Evolutionary conservation across 2,113 vertebrate species (phyloP).

Genomic region (Triplophysa tibetana): DNA sequence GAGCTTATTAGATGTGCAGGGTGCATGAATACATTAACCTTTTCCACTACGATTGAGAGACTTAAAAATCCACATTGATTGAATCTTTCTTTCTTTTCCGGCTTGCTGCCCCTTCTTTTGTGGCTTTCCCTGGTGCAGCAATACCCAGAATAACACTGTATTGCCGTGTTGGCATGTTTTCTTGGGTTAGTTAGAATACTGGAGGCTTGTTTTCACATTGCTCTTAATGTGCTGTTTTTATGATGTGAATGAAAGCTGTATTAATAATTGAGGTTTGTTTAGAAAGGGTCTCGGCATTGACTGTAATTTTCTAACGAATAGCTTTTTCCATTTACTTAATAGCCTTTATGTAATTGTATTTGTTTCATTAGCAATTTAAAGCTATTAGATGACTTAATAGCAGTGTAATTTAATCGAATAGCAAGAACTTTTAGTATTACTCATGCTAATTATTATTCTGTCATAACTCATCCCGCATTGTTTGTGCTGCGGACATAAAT

Average conservation of each 20-base stretch:
- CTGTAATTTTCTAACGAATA: too few relatives aligned
- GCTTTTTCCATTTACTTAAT: too few relatives aligned
- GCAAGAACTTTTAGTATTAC: too few relatives aligned
- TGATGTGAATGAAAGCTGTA: not conserved
- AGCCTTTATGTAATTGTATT: too few relatives aligned
- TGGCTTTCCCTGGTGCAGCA: not conserved
- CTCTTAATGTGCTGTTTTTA: not conserved
- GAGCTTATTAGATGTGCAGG: constrained; percentile 16
- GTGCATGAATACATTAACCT: constrained; percentile 31
- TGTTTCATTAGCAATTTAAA: too few relatives aligned
- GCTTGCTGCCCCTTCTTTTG: not conserved
- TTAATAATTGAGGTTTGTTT: too few relatives aligned
- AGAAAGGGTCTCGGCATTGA: too few relatives aligned
- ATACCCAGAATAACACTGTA: not conserved
- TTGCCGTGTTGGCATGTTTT: not conserved
- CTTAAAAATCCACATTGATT: not conserved
- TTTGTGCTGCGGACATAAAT: too few relatives aligned
- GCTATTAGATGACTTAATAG: too few relatives aligned
- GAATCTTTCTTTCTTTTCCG: not conserved
- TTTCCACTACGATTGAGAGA: not conserved
- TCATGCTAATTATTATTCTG: too few relatives aligned
- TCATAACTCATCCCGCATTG: too few relatives aligned
- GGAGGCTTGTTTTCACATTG: not conserved
- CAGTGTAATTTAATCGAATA: too few relatives aligned
- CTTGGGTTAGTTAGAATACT: not conserved